phyloP scores from a whole-genome alignment of 2,113 vertebrate species.

The Platichthys flesus region DNA sequence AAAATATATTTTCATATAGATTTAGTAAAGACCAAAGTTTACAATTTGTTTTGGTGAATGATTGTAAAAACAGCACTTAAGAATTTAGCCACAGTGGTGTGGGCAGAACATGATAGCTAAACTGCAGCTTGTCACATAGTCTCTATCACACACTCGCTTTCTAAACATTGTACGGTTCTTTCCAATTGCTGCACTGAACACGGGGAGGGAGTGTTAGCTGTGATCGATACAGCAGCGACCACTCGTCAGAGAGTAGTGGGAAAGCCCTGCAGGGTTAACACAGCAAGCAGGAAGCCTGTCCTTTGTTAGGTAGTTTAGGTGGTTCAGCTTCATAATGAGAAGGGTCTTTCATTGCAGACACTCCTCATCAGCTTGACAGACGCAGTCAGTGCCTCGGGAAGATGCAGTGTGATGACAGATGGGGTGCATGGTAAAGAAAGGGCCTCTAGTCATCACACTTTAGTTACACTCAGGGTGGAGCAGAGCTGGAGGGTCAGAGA shows the following conservation, averaged over 20 bases:
- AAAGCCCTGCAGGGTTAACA: slow-evolving; percentile 24
- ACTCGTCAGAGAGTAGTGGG: slow-evolving; percentile 14
- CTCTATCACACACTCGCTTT: slow-evolving; percentile 8
- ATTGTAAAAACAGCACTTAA: neutral
- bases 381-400: neutral
- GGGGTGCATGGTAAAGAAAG: slow-evolving; percentile 37
- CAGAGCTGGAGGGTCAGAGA: neutral
- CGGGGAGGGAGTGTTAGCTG: slow-evolving; percentile 24
- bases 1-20: too few species aligned
- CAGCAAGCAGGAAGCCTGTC: neutral
- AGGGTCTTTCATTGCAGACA: slow-evolving; percentile 23
- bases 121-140: slow-evolving; percentile 10
- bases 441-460: slow-evolving; percentile 35
- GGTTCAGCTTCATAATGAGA: slow-evolving; percentile 18
- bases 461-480: slow-evolving; percentile 29
- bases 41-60: too few species aligned
- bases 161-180: slow-evolving; percentile 30
- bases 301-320: slow-evolving; percentile 42
- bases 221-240: slow-evolving; percentile 45
- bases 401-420: slow-evolving; percentile 31
- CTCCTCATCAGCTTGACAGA: slow-evolving; percentile 38
- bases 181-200: slow-evolving; percentile 13
- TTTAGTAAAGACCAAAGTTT: too few species aligned
- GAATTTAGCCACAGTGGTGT: neutral
- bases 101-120: neutral